Percentiles rank a stretch among this genome's conserved stretches.
phyloP scores from a whole-genome alignment of 2,113 vertebrate genomes.

The Okapia johnstoni region DNA sequence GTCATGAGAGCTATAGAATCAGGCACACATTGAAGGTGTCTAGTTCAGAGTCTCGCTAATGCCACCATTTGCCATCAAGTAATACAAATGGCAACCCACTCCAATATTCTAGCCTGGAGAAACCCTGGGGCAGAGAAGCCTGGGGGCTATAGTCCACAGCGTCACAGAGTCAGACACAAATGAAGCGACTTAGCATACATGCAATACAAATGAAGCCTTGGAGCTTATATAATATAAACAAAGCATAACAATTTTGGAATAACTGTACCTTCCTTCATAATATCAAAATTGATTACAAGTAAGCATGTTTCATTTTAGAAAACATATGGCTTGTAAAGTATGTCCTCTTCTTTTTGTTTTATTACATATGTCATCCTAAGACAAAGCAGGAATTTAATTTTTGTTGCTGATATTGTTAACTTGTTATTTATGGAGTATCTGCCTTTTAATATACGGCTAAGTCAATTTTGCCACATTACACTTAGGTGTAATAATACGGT shows the following conservation, averaged over 20 bases:
- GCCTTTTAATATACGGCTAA: background rate
- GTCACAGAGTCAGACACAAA: background rate
- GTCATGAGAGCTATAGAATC: background rate
- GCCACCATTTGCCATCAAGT: background rate
- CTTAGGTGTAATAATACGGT: background rate
- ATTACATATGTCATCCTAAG: background rate
- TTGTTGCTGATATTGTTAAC: background rate
- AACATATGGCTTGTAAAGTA: background rate
- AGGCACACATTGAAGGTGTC: background rate
- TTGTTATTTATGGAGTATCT: background rate
- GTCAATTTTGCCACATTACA: background rate
- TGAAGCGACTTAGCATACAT: background rate
- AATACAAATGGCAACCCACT: background rate
- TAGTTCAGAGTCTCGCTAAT: background rate
- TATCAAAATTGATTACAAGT: background rate
- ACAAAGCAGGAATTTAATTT: background rate
- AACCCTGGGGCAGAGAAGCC: background rate
- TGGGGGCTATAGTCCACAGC: background rate
- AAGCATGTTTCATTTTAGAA: conserved; percentile 4
- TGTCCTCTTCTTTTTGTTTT: background rate
- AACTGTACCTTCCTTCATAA: background rate
- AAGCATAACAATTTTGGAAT: background rate
- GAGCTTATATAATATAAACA: background rate
- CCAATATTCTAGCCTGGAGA: background rate
- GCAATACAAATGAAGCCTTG: background rate